A percentile compares a stretch with the other conserved stretches of the same genome.
Evolutionary conservation across 2,888 invertebrate species (phyloP).

Genomic region (Erebia palarica): DNA sequence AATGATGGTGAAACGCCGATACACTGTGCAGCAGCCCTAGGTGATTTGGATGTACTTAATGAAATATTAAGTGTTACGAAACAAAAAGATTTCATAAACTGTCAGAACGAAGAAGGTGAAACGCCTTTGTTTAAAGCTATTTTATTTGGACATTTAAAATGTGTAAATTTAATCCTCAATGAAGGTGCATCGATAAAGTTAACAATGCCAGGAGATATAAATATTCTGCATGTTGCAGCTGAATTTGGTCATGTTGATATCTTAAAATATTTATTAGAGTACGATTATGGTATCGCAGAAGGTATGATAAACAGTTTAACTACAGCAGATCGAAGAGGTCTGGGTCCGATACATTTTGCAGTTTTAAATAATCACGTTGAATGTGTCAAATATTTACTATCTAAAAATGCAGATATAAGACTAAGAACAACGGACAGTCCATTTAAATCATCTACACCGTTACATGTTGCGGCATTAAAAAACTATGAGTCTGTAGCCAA

Average conservation of each 20-base stretch:
- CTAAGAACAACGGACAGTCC: slow-evolving; percentile 69
- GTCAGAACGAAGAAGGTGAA: slow-evolving; percentile 73
- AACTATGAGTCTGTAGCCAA: slow-evolving; percentile 66
- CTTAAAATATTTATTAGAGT: slow-evolving; percentile 75
- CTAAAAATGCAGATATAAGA: slow-evolving; percentile 70
- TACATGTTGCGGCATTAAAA: slow-evolving; percentile 73
- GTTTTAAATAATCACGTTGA: slow-evolving; percentile 74
- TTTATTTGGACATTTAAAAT: slow-evolving; percentile 63
- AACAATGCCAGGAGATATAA: slow-evolving; percentile 70
- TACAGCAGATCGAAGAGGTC: slow-evolving; percentile 66
- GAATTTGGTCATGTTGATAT: slow-evolving; percentile 79
- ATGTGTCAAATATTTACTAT: slow-evolving; percentile 72
- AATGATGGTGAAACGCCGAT: slow-evolving; percentile 78
- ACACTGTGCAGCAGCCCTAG: slow-evolving; percentile 78
- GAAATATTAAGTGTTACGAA: slow-evolving; percentile 78
- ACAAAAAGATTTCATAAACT: slow-evolving; percentile 72
- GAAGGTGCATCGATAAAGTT: slow-evolving; percentile 74
- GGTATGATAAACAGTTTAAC: slow-evolving; percentile 61
- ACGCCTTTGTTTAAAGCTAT: slow-evolving; percentile 78
- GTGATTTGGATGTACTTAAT: slow-evolving; percentile 72
- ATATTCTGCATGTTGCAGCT: slow-evolving; percentile 84
- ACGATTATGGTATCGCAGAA: slow-evolving; percentile 61
- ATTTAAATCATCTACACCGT: slow-evolving; percentile 68
- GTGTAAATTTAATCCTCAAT: slow-evolving; percentile 68
- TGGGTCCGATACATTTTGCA: slow-evolving; percentile 81